Base-by-base conservation (phyloP, 1,140 invertebrate species). In the Luehdorfia chinensis region DNA sequence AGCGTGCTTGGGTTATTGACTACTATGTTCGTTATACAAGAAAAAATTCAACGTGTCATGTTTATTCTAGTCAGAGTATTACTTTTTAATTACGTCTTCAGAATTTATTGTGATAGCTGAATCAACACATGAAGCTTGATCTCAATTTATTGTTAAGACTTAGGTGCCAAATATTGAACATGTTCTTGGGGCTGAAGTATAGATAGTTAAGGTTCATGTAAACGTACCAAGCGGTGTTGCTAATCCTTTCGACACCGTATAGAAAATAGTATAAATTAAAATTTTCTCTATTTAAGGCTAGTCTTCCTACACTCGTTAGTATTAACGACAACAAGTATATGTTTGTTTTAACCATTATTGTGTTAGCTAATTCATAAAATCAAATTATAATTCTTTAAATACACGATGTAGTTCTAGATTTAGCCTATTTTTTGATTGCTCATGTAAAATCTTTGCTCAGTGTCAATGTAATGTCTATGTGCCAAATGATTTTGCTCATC, bases 151-250 rank as follows among this genome's bases (percentile, higher is more conserved):
- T 47, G 31, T 15, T 25, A 43, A 21, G 18, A 12, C 23, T 30
- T 50, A 56, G 16, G 48, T 50, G 48, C 47, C 48, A 47, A 48
- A 57, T 48, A 39, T 48, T 54, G 46, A 54, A 39, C 43, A 37
- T 36, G 36, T 25, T 39, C 37, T 43, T 18, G 37, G 4, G 37
- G 16, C 12, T 28, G 30, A 12, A 27, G 19, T 28, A 31, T 39
- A n/a, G 12, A n/a, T 30, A 43, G 14, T 2, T 43, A 30, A 50
- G 21, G 47, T 45, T 32, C 32, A 36, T 49, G n/a, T 31, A 21
- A 31, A 16, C 18, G 12, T 13, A 31, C 37, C 37, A 33, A 33
- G 11, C 34, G 39, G 34, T 32, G 15, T 18, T 21, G 21, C 5
- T 33, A 16, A 16, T 14, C 9, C 16, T 34, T 9, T 18, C 16